Evolutionary conservation across 1,140 invertebrate genomes (phyloP).

Genomic region (Drosophila aff.): DNA sequence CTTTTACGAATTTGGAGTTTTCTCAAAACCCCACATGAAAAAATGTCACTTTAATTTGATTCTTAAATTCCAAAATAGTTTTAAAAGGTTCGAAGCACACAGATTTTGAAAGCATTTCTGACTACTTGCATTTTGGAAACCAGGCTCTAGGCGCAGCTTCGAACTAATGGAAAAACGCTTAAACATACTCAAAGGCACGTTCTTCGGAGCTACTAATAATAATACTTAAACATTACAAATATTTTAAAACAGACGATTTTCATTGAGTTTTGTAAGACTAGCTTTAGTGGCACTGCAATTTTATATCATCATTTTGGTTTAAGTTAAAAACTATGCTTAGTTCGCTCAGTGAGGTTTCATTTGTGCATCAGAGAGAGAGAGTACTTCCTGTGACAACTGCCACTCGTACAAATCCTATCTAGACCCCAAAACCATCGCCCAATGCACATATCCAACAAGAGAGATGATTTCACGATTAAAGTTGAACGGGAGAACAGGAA

Average conservation of each 20-base stretch:
- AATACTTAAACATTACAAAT: conserved; percentile 8
- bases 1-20: conserved; percentile 25
- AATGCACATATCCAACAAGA: conserved; percentile 67
- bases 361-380: conserved; percentile 30
- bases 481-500: conserved; percentile 39
- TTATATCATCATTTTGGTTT: conserved; percentile 18
- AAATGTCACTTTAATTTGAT: neutral
- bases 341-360: conserved; percentile 32
- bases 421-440: conserved; percentile 46
- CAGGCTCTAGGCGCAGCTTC: conserved; percentile 18
- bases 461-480: conserved; percentile 12
- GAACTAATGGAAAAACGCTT: conserved; percentile 16
- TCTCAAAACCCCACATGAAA: conserved; percentile 11
- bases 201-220: conserved; percentile 17
- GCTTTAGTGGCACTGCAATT: conserved; percentile 39
- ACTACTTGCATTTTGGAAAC: conserved; percentile 10
- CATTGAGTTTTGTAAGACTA: conserved; percentile 20
- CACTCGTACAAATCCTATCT: conserved; percentile 27
- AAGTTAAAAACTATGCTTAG: conserved; percentile 24
- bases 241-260: conserved; percentile 28
- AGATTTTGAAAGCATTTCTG: conserved; percentile 3
- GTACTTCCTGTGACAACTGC: conserved; percentile 29
- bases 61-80: conserved; percentile 2
- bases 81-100: neutral
- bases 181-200: conserved; percentile 22